Evolutionary conservation across 30 jellyfish, hydroid and myxozoan species (phyloP), one percentile per base, ranked within the genome.

Genomic region (Aurelia sp.): DNA sequence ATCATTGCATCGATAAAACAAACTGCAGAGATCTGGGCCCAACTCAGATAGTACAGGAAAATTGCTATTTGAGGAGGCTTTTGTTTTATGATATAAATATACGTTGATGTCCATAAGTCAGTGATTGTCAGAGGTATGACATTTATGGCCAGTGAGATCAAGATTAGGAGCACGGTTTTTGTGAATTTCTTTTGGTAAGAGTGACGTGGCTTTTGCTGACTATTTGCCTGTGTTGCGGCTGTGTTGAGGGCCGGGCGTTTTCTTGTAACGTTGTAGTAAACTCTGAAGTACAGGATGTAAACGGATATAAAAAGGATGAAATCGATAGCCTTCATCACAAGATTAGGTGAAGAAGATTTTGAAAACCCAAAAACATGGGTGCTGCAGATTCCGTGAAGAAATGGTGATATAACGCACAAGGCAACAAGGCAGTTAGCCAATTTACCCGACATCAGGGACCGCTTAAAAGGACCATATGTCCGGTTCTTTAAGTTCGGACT

Each of bases 351-450:
- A 11, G 81, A 17, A 4, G 63, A 69, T 17, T 15, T 16, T 17
- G 33, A 16, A 16, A 17, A 17, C 27, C 81, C 81, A 35, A 69
- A 69, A 17, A 69, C n/a, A 6, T 31, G 81, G 6, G 81, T 69
- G 81, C 81, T 69, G 60, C 31, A 12, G 5, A 69, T 3, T 6
- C 63, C 81, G 27, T 69, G 81, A 17, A 35, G 52, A 17, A 69
- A 12, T 24, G 81, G 81, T 6, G 40, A 15, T 17, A 69, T 20
- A 17, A 69, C 31, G 6, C 81, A 69, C n/a, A 31, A 24, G 33
- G 40, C 61, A 17, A 27, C 81, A 19, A 69, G 81, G 63, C 60
- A 69, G 63, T 69, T 69, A 4, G 81, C 81, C 19, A 69, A 15
- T 16, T 40, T 17, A 35, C 81, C 81, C 0, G 81, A 69, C 81